These are phyloP conservation scores for Vombatus ursinus DNA, from an alignment of 2,113 vertebrate genomes.

Conservation along the genomic window DNA sequence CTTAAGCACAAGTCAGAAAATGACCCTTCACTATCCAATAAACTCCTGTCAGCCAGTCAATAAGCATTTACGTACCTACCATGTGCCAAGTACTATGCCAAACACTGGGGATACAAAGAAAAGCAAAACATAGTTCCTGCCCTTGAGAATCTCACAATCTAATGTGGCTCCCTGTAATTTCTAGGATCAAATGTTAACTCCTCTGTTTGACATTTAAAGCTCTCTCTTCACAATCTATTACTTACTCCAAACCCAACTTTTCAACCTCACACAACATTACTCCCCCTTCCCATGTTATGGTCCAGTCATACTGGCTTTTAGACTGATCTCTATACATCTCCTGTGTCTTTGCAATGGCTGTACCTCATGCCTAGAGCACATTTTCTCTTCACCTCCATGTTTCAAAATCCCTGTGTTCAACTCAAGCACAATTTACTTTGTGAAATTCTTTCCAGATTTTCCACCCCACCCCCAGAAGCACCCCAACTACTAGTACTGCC, in stretches of 20 bases:
- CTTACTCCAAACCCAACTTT: not conserved
- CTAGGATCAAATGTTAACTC: not conserved
- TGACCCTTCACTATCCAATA: not conserved
- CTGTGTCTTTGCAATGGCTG: not conserved
- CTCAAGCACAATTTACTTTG: not conserved
- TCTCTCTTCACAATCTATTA: not conserved
- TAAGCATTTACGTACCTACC: not conserved
- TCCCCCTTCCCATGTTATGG: not conserved
- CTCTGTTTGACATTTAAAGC: not conserved
- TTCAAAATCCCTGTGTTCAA: not conserved
- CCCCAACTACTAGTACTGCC: not conserved
- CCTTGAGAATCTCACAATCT: not conserved
- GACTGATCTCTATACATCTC: not conserved
- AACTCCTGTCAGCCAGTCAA: not conserved
- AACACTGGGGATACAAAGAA: not conserved
- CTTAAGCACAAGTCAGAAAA: not conserved
- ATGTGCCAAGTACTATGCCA: not conserved
- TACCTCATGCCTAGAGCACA: not conserved
- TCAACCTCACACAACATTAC: not conserved
- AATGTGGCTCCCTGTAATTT: not conserved
- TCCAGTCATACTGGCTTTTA: not conserved
- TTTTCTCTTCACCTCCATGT: not conserved
- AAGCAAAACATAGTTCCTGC: not conserved
- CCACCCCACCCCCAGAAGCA: not conserved
- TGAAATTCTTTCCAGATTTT: not conserved